Conservation (phyloP, 2,797 vertebrate species). For the Perodicticus potto region DNA sequence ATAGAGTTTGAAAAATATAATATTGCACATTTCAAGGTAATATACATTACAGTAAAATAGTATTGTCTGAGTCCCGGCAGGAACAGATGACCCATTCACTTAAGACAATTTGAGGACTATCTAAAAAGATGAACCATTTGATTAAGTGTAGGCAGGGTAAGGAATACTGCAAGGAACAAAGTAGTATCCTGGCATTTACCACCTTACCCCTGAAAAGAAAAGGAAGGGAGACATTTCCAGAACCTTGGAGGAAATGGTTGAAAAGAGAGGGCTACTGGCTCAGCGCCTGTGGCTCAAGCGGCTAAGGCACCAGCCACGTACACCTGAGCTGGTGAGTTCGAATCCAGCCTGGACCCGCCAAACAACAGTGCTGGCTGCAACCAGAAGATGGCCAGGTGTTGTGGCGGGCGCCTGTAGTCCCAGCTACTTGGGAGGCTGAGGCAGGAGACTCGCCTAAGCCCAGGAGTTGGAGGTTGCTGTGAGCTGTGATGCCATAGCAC, state of each 20-base stretch:
- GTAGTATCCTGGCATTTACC: not conserved
- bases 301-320: too few species aligned
- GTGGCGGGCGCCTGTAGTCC: too few species aligned
- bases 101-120: not conserved
- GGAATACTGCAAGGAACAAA: not conserved
- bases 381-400: too few species aligned
- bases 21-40: not conserved
- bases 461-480: too few species aligned
- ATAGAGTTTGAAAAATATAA: not conserved
- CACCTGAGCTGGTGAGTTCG: too few species aligned
- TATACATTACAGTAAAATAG: not conserved
- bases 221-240: not conserved
- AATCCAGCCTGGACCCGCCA: too few species aligned
- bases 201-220: not conserved
- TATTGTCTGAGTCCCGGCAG: not conserved
- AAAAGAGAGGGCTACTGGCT: constrained; percentile 6
- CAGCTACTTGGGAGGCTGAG: too few species aligned
- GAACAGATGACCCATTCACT: not conserved
- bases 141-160: not conserved
- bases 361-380: too few species aligned
- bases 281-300: too few species aligned
- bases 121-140: not conserved
- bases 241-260: not conserved
- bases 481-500: too few species aligned
- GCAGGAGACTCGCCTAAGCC: too few species aligned